phyloP scores from a whole-genome alignment of 2,888 invertebrate species.

The Nomada hirtipes region DNA sequence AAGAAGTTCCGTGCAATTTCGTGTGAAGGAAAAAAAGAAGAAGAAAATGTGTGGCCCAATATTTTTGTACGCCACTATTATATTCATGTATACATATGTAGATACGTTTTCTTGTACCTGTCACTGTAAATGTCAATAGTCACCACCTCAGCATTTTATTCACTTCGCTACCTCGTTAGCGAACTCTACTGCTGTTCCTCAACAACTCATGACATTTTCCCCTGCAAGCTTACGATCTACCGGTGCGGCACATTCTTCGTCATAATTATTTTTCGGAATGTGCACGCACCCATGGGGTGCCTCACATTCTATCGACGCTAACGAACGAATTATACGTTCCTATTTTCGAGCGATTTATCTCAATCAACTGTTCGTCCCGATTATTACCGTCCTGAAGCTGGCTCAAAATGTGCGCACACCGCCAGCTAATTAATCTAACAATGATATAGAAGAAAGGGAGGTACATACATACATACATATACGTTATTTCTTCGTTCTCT shows the following conservation, averaged over 20 bases:
- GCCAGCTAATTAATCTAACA: conserved; percentile 52
- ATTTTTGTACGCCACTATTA: too few species aligned
- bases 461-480: background rate
- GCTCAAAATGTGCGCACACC: conserved; percentile 47
- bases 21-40: too few species aligned
- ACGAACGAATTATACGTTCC: conserved; percentile 27
- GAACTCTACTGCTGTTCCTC: conserved; percentile 3
- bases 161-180: conserved; percentile 32
- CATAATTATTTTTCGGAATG: background rate
- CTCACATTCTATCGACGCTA: conserved; percentile 21
- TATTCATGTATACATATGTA: background rate
- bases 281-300: background rate
- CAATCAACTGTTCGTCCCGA: conserved; percentile 44
- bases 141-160: background rate
- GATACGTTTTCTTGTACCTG: background rate
- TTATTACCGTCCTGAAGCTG: conserved; percentile 38
- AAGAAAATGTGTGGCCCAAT: too few species aligned
- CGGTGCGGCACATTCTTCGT: background rate
- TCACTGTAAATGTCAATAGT: conserved; percentile 6
- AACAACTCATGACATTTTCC: conserved; percentile 18
- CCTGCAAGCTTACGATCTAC: background rate
- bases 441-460: conserved; percentile 46
- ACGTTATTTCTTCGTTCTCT: conserved; percentile 15
- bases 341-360: conserved; percentile 53
- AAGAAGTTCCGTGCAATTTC: background rate